phyloP scores from a whole-genome alignment of 1,140 invertebrate species.

The Cataglyphis hispanica region DNA sequence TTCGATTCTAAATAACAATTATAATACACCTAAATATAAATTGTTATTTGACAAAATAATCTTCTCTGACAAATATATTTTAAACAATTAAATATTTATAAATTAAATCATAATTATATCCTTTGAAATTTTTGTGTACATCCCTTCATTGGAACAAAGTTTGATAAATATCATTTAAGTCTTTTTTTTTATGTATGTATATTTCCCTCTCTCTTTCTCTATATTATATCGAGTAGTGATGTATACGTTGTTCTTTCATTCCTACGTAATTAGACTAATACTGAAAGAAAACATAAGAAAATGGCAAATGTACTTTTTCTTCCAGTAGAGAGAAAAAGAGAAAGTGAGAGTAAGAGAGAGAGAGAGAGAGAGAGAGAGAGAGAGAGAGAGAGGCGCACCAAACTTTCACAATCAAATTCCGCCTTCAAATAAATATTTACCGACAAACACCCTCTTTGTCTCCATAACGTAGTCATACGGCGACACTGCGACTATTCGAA shows the following conservation, averaged over 20 bases:
- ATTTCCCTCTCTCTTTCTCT: neutral
- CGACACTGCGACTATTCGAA: constrained; percentile 25
- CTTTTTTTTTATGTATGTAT: neutral
- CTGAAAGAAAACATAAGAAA: constrained; percentile 12
- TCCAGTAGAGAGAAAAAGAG: neutral
- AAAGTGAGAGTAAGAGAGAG: no score
- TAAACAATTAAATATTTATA: neutral
- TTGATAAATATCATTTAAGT: neutral
- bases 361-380: no score
- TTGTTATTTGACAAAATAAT: neutral
- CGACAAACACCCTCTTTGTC: constrained; percentile 34
- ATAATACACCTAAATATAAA: neutral
- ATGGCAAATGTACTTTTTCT: neutral
- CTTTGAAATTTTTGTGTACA: neutral
- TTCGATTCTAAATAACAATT: neutral
- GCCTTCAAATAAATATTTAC: constrained; percentile 1
- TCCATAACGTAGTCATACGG: constrained; percentile 21
- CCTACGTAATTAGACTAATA: neutral
- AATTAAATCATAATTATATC: neutral
- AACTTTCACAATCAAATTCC: constrained; percentile 54
- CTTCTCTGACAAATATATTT: neutral
- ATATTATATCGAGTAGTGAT: neutral
- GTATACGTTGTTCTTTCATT: neutral
- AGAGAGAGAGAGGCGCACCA: no score
- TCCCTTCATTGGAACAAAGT: neutral